phyloP scores from a whole-genome alignment of 1,140 invertebrate species.

The Oncopeltus fasciatus region DNA sequence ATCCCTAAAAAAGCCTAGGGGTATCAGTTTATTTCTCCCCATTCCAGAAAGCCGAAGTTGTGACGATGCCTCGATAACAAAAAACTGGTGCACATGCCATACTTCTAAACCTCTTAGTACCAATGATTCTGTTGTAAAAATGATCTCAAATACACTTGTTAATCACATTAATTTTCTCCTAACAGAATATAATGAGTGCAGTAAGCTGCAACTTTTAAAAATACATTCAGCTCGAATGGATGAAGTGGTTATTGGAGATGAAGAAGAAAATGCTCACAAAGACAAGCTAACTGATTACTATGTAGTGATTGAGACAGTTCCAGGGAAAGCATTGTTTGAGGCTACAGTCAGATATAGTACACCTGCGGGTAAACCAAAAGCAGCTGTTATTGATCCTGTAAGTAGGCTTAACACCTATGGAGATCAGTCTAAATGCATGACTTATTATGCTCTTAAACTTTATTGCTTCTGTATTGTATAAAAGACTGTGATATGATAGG shows the following conservation, averaged over 20 bases:
- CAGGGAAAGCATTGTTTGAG: conserved; percentile 25
- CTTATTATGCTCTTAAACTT: conserved; percentile 55
- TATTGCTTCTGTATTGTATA: conserved; percentile 68
- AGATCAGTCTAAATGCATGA: conserved; percentile 56
- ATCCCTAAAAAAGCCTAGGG: conserved; percentile 25
- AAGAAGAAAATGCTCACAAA: conserved; percentile 9
- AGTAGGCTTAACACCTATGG: conserved; percentile 66
- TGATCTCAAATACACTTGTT: conserved; percentile 41
- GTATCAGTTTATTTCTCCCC: conserved; percentile 59
- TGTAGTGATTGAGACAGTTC: conserved; percentile 21
- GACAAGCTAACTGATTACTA: conserved; percentile 15
- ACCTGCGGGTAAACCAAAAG: neutral
- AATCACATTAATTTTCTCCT: conserved; percentile 47
- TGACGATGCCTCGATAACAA: conserved; percentile 51
- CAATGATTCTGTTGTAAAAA: conserved; percentile 32
- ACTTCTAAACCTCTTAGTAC: conserved; percentile 36
- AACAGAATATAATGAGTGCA: conserved; percentile 40
- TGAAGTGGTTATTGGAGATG: conserved; percentile 6
- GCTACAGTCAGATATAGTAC: conserved; percentile 34
- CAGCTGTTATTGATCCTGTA: conserved; percentile 41
- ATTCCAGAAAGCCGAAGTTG: conserved; percentile 61
- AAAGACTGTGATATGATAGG: too few species aligned
- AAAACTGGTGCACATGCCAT: conserved; percentile 75
- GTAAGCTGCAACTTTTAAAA: conserved; percentile 16
- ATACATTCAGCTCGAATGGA: conserved; percentile 20